Conservation (phyloP, 2,888 invertebrate species). For the Odontothrips loti region DNA sequence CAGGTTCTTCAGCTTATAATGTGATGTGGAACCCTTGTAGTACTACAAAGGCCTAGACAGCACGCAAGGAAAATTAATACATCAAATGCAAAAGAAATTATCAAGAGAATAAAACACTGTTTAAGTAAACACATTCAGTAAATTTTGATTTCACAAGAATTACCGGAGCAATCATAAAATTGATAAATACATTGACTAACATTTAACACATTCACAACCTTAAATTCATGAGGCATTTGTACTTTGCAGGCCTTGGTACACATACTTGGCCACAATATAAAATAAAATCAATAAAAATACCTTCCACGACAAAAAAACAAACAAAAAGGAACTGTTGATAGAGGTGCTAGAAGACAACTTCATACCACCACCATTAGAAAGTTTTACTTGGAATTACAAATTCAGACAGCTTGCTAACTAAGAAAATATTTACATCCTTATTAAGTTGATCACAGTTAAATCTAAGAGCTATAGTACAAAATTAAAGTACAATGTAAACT, state of each 20-base stretch:
- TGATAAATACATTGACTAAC: conserved; percentile 1
- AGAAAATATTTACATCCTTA: background rate
- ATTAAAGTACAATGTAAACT: background rate
- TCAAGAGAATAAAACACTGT: background rate
- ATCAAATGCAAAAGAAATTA: background rate
- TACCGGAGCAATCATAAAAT: background rate
- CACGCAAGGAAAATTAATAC: background rate
- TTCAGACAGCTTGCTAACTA: no score
- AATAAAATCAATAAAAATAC: conserved; percentile 10
- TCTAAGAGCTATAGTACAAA: background rate
- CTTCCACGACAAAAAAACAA: background rate
- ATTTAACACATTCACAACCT: background rate
- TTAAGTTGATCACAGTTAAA: background rate
- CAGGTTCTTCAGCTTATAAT: background rate
- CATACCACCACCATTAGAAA: background rate
- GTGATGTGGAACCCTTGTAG: no score
- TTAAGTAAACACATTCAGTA: background rate
- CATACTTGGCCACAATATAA: background rate
- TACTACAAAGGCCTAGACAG: no score
- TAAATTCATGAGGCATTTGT: no score
- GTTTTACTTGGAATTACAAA: no score
- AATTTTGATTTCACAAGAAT: background rate
- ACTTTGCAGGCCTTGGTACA: background rate
- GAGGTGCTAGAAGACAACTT: background rate
- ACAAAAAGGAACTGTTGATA: background rate